These are phyloP conservation scores for Listronotus oregonensis DNA, from an alignment of 1,140 invertebrate genomes.

Conservation along the genomic window DNA sequence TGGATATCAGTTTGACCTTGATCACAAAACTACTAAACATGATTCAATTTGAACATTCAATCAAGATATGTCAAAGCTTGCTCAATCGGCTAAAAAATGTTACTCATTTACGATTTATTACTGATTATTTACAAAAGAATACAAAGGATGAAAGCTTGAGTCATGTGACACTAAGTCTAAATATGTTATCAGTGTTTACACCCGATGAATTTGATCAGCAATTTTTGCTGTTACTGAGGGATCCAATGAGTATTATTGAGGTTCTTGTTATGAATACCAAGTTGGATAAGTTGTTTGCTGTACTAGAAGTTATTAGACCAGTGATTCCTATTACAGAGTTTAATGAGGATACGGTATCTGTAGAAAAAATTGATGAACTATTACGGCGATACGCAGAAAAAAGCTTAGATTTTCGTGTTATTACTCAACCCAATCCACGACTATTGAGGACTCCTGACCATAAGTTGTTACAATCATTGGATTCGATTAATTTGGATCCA, in stretches of 20 bases:
- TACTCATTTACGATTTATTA: conserved; percentile 58
- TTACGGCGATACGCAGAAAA: conserved; percentile 73
- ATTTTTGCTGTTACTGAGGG: conserved; percentile 67
- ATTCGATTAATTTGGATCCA: conserved; percentile 61
- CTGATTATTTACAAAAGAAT: conserved; percentile 8
- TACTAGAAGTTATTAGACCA: conserved; percentile 56
- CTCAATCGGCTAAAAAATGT: conserved; percentile 67
- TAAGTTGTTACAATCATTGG: conserved; percentile 59
- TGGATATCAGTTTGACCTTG: conserved; percentile 52
- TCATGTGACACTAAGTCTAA: conserved; percentile 63
- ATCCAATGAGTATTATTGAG: conserved; percentile 73
- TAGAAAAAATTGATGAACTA: conserved; percentile 67
- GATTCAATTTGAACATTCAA: conserved; percentile 60
- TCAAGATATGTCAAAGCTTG: conserved; percentile 65
- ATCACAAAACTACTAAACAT: conserved; percentile 59
- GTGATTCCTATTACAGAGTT: conserved; percentile 43
- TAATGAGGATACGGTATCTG: conserved; percentile 54
- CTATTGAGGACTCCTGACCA: conserved; percentile 56
- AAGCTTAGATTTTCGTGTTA: conserved; percentile 71
- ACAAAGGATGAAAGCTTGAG: conserved; percentile 54
- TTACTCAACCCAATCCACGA: conserved; percentile 53
- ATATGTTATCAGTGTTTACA: conserved; percentile 66
- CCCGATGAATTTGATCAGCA: conserved; percentile 59
- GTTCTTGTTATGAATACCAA: conserved; percentile 77
- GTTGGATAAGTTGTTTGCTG: conserved; percentile 66